Conservation (phyloP, 2,113 vertebrate species). For the Urocynchramus pylzowi region DNA sequence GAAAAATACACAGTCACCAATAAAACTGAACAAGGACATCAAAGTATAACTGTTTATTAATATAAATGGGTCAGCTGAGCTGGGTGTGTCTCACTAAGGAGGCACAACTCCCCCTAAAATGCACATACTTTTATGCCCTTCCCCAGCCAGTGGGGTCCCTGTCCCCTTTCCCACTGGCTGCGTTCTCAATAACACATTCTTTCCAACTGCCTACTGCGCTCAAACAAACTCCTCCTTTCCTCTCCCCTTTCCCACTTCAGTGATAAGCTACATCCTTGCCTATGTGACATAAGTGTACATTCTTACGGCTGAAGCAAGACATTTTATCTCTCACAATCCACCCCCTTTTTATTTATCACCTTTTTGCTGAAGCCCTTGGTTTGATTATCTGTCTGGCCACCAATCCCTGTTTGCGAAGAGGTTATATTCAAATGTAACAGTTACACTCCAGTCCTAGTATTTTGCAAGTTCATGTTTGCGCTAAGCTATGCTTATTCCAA, state of each 20-base stretch:
- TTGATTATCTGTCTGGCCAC: not conserved
- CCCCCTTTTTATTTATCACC: not conserved
- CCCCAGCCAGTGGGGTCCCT: not conserved
- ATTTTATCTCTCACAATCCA: not conserved
- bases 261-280: not conserved
- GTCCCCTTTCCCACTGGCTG: not conserved
- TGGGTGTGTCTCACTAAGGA: not conserved
- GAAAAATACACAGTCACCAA: not conserved
- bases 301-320: not conserved
- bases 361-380: not conserved
- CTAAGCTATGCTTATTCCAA: not conserved
- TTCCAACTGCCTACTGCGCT: fast-evolving
- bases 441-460: not conserved
- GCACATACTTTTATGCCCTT: not conserved
- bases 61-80: not conserved
- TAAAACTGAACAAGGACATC: not conserved
- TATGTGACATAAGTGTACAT: not conserved
- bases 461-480: not conserved
- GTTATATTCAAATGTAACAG: not conserved
- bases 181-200: not conserved
- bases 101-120: not conserved
- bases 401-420: not conserved
- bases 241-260: not conserved
- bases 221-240: not conserved
- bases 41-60: not conserved